Base-by-base conservation (phyloP, 1,140 invertebrate species). In the Ephestia elutella region DNA sequence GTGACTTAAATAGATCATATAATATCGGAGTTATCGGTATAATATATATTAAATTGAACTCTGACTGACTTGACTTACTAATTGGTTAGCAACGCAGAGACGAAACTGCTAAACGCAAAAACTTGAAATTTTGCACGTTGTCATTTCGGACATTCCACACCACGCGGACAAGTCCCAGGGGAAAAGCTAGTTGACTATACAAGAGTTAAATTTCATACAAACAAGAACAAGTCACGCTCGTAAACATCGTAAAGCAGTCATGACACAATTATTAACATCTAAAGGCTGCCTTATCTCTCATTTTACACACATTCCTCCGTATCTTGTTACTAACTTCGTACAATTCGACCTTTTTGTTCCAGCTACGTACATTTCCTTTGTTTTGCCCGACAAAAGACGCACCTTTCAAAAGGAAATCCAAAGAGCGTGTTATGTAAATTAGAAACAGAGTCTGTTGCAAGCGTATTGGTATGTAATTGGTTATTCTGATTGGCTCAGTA, bases 371-470 rank as follows among this genome's bases (percentile, higher is more conserved):
- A 25, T 63, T 62, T 56, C 65, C 73, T 79, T 81, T 83, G 78
- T 80, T 81, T 81, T 72, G 64, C 63, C 65, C 72, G 67, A 81
- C 73, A 80, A 78, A 76, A 78, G 77, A 80, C 76, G 71, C 72
- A 80, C 72, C 78, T 79, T 75, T 78, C 65, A 70, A 78, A 77
- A 73, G 70, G 73, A 74, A 81, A 82, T 79, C 70, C 71, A 76
- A 66, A 60, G 71, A 73, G 66, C 68, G 68, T 80, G 71, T 80
- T 81, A 83, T 83, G 78, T 75, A 83, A 83, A 83, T 83, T 78
- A 80, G 73, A 74, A 80, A 75, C 70, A 75, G 70, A 71, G 68
- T 68, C 58, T 63, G 58, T 64, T 50, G 35, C 55, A 25, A 25
- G 66, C 62, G 21, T 56, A 53, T 38, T 54, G 49, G 68, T 71